These are phyloP conservation scores for Acropternis orthonyx DNA, from an alignment of 2,797 vertebrate genomes.

Conservation along the genomic window DNA sequence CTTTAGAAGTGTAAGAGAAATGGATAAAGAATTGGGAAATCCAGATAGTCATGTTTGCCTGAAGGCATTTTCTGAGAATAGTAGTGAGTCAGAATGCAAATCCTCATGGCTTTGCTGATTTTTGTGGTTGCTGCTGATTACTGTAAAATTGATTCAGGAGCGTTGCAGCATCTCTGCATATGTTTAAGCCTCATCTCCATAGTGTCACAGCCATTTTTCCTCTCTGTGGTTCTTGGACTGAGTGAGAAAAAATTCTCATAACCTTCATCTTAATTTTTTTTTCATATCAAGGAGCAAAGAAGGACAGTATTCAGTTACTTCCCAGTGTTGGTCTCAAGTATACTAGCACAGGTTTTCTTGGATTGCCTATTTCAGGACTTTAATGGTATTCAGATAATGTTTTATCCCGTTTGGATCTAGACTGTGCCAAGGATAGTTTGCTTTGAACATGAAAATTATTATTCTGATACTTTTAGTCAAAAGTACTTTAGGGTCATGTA, in stretches of 20 bases:
- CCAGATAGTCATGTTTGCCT: conserved; percentile 43
- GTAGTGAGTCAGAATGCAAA: conserved; percentile 42
- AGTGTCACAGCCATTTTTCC: conserved; percentile 5
- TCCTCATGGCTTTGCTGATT: conserved; percentile 38
- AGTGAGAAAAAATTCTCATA: not conserved
- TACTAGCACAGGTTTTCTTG: not conserved
- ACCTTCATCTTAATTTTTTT: not conserved
- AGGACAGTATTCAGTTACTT: not conserved
- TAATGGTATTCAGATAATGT: not conserved
- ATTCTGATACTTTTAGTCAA: not conserved
- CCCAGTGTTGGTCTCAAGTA: not conserved
- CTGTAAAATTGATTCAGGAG: conserved; percentile 52
- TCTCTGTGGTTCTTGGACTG: not conserved
- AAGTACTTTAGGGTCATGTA: not conserved
- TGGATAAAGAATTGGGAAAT: conserved; percentile 24
- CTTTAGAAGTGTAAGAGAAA: not conserved
- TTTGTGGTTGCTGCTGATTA: conserved; percentile 27
- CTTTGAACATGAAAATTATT: not conserved
- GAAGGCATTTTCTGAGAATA: conserved; percentile 19
- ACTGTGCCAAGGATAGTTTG: not conserved
- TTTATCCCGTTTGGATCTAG: not conserved
- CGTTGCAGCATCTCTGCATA: conserved; percentile 29
- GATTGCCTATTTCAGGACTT: not conserved
- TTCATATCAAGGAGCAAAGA: not conserved
- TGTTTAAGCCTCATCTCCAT: conserved; percentile 26